Evolutionary conservation across 2,888 invertebrate species (phyloP).

Genomic region (Lasioglossum calceatum): DNA sequence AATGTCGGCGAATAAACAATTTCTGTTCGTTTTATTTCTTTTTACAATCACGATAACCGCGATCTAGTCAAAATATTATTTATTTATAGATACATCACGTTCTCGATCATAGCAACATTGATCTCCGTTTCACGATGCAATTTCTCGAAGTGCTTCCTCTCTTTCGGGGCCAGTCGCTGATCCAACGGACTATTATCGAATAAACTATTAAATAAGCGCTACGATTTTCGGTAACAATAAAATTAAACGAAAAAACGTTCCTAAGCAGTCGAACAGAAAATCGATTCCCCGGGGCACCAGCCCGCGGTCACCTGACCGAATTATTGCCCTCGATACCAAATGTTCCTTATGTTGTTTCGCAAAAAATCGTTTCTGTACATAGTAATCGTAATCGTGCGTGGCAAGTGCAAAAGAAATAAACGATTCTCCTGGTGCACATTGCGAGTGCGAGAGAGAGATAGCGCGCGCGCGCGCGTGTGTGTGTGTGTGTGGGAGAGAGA

Average conservation of each 20-base stretch:
- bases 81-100: neutral
- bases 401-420: conserved; percentile 26
- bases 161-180: neutral
- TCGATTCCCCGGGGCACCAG: conserved; percentile 48
- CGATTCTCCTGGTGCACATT: conserved; percentile 37
- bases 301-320: conserved; percentile 63
- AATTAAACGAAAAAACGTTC: conserved; percentile 36
- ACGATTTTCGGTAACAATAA: neutral
- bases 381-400: conserved; percentile 58
- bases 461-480: too few species aligned
- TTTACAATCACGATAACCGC: neutral
- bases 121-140: neutral
- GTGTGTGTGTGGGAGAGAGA: conserved; percentile 27
- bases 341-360: conserved; percentile 71
- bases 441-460: conserved; percentile 18
- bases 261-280: conserved; percentile 37
- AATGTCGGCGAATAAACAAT: too few species aligned
- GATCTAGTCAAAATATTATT: neutral
- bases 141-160: neutral
- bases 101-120: neutral
- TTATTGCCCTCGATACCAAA: conserved; percentile 72
- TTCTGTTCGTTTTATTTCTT: too few species aligned
- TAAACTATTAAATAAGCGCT: neutral
- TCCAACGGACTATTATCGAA: neutral
- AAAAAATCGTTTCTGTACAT: conserved; percentile 63